A percentile compares a stretch with the other conserved stretches of the same genome.
Conservation (phyloP, 2,888 invertebrate species). For the Hydrotaea cyrtoneurina region DNA sequence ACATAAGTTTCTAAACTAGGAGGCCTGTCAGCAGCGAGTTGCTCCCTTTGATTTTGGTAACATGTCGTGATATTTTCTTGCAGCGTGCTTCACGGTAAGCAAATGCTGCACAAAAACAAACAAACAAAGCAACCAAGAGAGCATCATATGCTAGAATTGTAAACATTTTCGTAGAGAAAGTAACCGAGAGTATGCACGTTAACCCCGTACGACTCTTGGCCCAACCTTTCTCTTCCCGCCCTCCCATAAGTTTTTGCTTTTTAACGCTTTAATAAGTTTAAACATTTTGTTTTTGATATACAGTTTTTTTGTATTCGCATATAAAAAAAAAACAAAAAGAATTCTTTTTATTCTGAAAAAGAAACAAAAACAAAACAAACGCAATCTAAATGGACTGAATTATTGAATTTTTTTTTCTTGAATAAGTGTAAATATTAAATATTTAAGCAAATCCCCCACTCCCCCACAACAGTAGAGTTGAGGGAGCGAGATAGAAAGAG, state of each 20-base stretch:
- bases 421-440: constrained; percentile 78
- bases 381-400: constrained; percentile 80
- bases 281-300: constrained; percentile 63
- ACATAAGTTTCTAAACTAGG: neutral
- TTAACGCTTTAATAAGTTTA: constrained; percentile 77
- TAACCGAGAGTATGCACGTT: neutral
- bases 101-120: constrained; percentile 52
- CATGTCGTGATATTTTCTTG: constrained; percentile 59
- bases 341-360: constrained; percentile 56
- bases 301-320: neutral
- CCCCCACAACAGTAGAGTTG: neutral
- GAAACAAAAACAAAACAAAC: constrained; percentile 70
- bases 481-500: constrained; percentile 5
- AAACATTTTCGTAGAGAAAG: constrained; percentile 40
- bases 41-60: constrained; percentile 30
- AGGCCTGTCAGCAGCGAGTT: neutral
- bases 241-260: constrained; percentile 69
- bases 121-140: constrained; percentile 60
- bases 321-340: constrained; percentile 5
- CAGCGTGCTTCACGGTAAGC: constrained; percentile 23
- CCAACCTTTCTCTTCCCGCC: neutral
- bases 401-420: constrained; percentile 76
- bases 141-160: constrained; percentile 76
- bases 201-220: neutral
- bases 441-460: constrained; percentile 24